Base-by-base conservation (phyloP, 1,140 invertebrate species). In the Asobara japonica region DNA sequence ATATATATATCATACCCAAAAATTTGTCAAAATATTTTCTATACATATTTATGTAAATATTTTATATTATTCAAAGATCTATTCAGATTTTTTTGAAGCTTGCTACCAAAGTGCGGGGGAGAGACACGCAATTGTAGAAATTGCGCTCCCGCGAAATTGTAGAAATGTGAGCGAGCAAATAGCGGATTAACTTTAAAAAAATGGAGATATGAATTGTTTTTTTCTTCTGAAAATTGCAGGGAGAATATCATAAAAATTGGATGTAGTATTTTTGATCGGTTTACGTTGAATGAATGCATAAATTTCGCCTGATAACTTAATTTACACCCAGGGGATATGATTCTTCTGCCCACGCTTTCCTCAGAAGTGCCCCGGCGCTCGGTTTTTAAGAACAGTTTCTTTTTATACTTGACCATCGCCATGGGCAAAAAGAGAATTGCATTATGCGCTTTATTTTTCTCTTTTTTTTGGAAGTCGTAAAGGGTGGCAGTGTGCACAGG, bases 291-390 rank as follows among this genome's bases (percentile, higher is more conserved):
- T 64, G 36, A 20, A 60, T 61, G n/a, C 30, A 74, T 71, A 74
- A 74, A 74, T 71, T 74, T 36, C 30, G 27, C 27, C 41, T 65
- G 73, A 71, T 74, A 71, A 74, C 69, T 41, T 71, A 71, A 74
- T 74, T 74, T 74, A 74, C 69, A 71, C 33, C 65, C 73, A 65
- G 33, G 33, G 41, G 45, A 30, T 33, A 33, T 18, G 29, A 65
- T 65, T 71, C 56, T 71, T 65, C 69, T 41, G 38, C 61, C 62
- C 61, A 71, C 69, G 62, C 69, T 56, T 69, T 60, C 30, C 68
- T 61, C 68, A 69, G 29, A 62, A 62, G 60, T 56, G 29, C 0
- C 16, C 30, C 29, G 29, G 22, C 20, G 41, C 30, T 41, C 33
- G 62, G 48, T 56, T 56, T 69, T 69, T 69, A 25, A 31, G 68